These are phyloP conservation scores for Parnassius orleans DNA, from an alignment of 2,888 invertebrate genomes.

Conservation along the genomic window DNA sequence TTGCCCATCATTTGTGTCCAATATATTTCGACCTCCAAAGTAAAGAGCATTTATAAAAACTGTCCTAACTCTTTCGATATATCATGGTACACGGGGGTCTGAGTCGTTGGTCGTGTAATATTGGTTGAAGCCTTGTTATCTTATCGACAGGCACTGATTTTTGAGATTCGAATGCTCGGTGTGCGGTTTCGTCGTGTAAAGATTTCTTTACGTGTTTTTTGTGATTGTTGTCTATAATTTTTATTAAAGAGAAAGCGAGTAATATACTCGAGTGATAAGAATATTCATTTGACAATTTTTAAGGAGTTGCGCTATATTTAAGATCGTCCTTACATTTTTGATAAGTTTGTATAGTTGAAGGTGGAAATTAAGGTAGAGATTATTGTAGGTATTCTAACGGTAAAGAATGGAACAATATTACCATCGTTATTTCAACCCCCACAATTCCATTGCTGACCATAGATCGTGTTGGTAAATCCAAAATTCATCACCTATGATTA, in stretches of 20 bases:
- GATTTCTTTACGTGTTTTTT: constrained; percentile 26
- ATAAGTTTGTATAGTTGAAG: no score
- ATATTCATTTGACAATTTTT: constrained; percentile 7
- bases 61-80: constrained; percentile 15
- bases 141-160: constrained; percentile 73
- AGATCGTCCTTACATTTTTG: no score
- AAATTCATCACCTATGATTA: no score
- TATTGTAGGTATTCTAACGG: no score
- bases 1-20: constrained; percentile 36
- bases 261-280: constrained; percentile 5
- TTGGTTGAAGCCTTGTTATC: constrained; percentile 58
- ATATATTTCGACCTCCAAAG: constrained; percentile 14
- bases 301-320: constrained; percentile 1
- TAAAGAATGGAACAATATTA: no score
- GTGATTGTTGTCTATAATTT: constrained; percentile 34
- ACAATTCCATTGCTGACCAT: no score
- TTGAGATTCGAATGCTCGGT: constrained; percentile 68
- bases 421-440: no score
- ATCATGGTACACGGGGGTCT: constrained; percentile 34
- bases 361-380: no score
- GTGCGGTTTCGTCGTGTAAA: constrained; percentile 64
- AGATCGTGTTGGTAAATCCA: no score
- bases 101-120: constrained; percentile 39
- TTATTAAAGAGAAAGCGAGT: constrained; percentile 31
- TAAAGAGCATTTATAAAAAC: neutral